Conservation (phyloP, 2,113 vertebrate species). For the Rousettus leschenaultii region DNA sequence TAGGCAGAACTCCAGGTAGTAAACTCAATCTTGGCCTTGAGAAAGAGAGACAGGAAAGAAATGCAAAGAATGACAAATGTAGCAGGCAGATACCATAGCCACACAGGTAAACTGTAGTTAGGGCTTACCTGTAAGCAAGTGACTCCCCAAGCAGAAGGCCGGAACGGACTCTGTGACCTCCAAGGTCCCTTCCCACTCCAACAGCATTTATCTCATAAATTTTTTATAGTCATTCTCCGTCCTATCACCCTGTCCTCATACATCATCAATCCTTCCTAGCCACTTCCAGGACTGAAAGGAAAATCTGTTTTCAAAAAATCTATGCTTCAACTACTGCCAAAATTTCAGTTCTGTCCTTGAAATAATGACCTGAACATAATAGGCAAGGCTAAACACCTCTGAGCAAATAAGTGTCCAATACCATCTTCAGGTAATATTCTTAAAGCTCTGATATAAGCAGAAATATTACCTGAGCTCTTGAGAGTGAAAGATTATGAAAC, state of each 20-base stretch:
- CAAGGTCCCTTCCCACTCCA: conserved; percentile 35
- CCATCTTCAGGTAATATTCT: neutral
- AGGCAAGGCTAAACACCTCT: conserved; percentile 14
- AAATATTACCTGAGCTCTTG: neutral
- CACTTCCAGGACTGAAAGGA: conserved; percentile 54
- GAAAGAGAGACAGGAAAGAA: neutral
- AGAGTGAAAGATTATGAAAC: neutral
- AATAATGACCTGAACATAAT: conserved; percentile 54
- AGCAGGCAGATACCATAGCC: neutral
- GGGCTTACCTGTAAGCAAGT: conserved; percentile 4
- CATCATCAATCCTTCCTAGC: conserved; percentile 58
- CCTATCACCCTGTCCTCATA: conserved; percentile 43
- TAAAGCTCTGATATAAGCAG: neutral
- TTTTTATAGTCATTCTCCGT: conserved; percentile 63
- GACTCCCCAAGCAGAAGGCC: neutral
- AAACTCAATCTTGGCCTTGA: neutral
- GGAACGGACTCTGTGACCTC: conserved; percentile 54
- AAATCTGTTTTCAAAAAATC: conserved; percentile 55
- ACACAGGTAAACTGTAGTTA: neutral
- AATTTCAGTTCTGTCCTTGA: conserved; percentile 63
- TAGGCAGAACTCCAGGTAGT: conserved; percentile 42
- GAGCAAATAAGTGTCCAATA: conserved; percentile 29
- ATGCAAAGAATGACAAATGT: neutral
- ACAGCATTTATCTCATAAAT: conserved; percentile 42
- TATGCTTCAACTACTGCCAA: conserved; percentile 65